A percentile compares a stretch with the other conserved stretches of the same genome.
Evolutionary conservation across 2,888 invertebrate genomes (phyloP).

Genomic region (Brachylomia viminalis): DNA sequence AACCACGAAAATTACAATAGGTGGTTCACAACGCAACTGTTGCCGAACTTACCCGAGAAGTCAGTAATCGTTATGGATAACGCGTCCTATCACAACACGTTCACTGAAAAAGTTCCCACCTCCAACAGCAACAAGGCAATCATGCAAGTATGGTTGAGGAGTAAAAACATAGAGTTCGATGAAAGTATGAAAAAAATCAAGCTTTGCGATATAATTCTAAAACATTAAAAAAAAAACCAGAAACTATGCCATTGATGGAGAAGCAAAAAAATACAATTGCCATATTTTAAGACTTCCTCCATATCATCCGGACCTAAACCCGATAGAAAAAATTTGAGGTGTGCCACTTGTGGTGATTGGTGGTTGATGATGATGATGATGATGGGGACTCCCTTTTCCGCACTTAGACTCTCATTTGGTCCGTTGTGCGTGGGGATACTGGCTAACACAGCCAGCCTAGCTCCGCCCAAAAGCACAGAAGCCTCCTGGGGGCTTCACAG

Average conservation of each 20-base stretch:
- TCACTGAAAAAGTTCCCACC: background rate
- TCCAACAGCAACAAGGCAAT: background rate
- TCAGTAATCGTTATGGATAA: background rate
- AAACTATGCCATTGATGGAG: background rate
- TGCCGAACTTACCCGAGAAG: background rate
- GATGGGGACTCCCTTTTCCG: too few species aligned
- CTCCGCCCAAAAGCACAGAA: too few species aligned
- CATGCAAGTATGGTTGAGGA: background rate
- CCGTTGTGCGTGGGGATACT: too few species aligned
- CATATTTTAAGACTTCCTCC: background rate
- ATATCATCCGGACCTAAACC: background rate
- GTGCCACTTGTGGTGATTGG: too few species aligned
- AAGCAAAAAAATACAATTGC: background rate
- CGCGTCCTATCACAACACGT: background rate
- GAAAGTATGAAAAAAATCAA: background rate
- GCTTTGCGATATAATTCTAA: background rate
- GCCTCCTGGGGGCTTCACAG: too few species aligned
- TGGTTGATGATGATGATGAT: too few species aligned
- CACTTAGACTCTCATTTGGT: too few species aligned
- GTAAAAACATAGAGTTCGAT: background rate
- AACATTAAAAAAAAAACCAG: background rate
- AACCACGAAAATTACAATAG: background rate
- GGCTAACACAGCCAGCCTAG: too few species aligned
- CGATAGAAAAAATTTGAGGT: too few species aligned
- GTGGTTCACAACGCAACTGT: background rate